These are phyloP conservation scores for Carpatolechia fugitivella DNA, from an alignment of 2,888 invertebrate species.

Conservation along the genomic window DNA sequence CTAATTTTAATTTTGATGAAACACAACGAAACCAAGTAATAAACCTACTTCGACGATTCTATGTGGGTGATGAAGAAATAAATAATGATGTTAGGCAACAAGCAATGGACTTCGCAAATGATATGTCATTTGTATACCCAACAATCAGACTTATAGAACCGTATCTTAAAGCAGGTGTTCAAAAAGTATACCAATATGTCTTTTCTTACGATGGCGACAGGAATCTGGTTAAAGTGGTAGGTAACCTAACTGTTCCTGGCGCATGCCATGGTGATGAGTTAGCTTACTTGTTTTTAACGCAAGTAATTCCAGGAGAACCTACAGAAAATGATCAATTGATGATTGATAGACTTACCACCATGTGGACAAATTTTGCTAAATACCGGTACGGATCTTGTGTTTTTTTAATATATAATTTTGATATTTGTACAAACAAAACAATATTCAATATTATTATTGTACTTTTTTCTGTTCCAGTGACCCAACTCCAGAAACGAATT, in stretches of 20 bases:
- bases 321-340: slow-evolving; percentile 39
- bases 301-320: slow-evolving; percentile 17
- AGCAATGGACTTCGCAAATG: background rate
- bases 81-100: background rate
- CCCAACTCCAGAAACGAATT: slow-evolving; percentile 19
- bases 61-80: slow-evolving; percentile 11
- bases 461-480: slow-evolving; percentile 18
- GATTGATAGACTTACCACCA: slow-evolving; percentile 48
- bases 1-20: slow-evolving; percentile 27
- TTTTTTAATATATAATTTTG: background rate
- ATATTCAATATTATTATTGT: too few relatives aligned
- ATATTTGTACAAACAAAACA: too few relatives aligned
- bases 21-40: slow-evolving; percentile 23
- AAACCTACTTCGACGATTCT: background rate
- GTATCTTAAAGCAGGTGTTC: slow-evolving; percentile 33
- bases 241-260: slow-evolving; percentile 28
- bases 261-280: slow-evolving; percentile 47
- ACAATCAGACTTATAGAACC: slow-evolving; percentile 28
- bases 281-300: slow-evolving; percentile 45
- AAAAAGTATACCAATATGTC: slow-evolving; percentile 9
- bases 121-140: slow-evolving; percentile 10
- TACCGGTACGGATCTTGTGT: background rate
- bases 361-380: slow-evolving; percentile 40
- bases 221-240: slow-evolving; percentile 28
- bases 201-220: slow-evolving; percentile 31